phyloP scores from a whole-genome alignment of 2,888 invertebrate genomes.

The Ceriagrion tenellum region DNA sequence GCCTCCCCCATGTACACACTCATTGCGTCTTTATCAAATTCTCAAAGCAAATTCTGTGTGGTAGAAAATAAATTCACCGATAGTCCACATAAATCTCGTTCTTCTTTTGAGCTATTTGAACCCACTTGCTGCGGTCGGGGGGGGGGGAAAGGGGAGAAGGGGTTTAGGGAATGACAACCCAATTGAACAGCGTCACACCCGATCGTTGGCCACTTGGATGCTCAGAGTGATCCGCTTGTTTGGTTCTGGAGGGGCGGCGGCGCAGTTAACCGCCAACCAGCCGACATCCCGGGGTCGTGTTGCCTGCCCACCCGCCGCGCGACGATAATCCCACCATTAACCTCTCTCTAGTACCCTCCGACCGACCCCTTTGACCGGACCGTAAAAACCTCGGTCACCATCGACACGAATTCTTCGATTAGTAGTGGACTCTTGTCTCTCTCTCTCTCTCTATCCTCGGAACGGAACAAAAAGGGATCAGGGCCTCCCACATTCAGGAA shows the following conservation, averaged over 20 bases:
- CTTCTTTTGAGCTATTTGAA: neutral
- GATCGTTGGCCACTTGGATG: neutral
- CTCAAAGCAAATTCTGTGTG: too few relatives aligned
- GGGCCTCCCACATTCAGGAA: neutral
- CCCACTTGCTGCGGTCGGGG: too few relatives aligned
- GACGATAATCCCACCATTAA: conserved; percentile 19
- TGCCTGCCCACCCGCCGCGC: neutral
- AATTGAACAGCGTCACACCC: neutral
- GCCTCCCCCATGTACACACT: too few relatives aligned
- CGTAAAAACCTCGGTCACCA: neutral
- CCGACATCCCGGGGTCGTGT: neutral
- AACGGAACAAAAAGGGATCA: neutral
- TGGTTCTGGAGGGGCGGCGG: neutral
- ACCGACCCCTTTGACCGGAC: neutral
- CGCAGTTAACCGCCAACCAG: neutral
- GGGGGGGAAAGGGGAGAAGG: too few relatives aligned
- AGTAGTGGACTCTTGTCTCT: neutral
- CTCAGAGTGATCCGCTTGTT: neutral
- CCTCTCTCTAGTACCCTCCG: neutral
- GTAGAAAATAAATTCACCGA: too few relatives aligned
- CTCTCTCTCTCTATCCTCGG: too few relatives aligned
- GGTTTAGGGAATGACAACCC: neutral
- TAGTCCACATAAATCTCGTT: neutral
- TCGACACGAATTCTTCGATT: conserved; percentile 9
- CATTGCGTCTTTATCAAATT: too few relatives aligned